A percentile compares a stretch with the other conserved stretches of the same genome.
phyloP scores from a whole-genome alignment of 2,797 vertebrate species.

The Bradypus variegatus region DNA sequence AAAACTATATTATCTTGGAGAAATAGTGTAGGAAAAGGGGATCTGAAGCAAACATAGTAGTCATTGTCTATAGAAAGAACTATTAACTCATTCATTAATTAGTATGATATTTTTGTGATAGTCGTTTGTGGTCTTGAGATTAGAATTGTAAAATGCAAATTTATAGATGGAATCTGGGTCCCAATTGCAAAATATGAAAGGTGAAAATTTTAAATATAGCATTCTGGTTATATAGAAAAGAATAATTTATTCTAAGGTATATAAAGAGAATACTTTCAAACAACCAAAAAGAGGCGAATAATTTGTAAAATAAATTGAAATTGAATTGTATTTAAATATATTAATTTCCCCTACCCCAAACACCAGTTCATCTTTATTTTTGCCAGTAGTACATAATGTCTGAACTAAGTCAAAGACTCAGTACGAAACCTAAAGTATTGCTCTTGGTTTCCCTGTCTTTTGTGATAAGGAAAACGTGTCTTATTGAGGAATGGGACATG shows the following conservation, averaged over 20 bases:
- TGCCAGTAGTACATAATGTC: background rate
- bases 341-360: constrained; percentile 10
- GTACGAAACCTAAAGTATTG: constrained; percentile 27
- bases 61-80: background rate
- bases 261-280: background rate
- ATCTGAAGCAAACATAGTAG: background rate
- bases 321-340: background rate
- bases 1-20: background rate
- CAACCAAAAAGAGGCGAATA: background rate
- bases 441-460: background rate
- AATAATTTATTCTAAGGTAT: background rate
- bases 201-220: background rate
- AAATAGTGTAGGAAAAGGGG: background rate
- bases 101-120: background rate
- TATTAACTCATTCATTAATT: background rate
- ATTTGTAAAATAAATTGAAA: background rate
- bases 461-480: background rate
- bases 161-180: background rate
- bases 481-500: background rate
- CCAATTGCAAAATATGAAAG: background rate
- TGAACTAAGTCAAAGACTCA: constrained; percentile 35
- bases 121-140: background rate
- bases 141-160: background rate
- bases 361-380: background rate
- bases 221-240: background rate